Evolutionary conservation across 2,113 vertebrate species (phyloP), one percentile per base, ranked within the genome.

Genomic region (Podiceps cristatus): DNA sequence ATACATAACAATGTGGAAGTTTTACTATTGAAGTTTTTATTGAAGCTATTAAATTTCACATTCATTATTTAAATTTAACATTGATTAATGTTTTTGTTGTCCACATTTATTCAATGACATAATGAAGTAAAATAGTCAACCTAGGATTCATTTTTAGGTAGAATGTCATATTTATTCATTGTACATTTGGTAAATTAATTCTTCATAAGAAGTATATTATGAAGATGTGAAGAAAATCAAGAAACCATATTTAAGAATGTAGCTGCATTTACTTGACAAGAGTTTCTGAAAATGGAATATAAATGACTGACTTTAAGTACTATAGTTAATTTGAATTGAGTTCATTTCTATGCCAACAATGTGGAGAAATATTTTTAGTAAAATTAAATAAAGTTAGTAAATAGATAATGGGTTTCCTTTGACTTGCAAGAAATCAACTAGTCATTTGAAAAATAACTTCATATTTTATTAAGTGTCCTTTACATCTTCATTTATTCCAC

Each of bases 401-500:
- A 96, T 58, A 94, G 17, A 71, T 85, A 93, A 76, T 52, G 50
- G 15, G 4, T 73, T 96, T 96, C 53, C 23, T 4, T 75, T 86
- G 45, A 68, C 56, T 88, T 94, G 31, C 58, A 97, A 85, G 73
- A 96, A 90, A 49, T 91, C 49, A 81, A 84, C 53, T 87, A 95
- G 28, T 63, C 75, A 78, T 2, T n/a, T 92, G 87, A 95, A 96
- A 97, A 98, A 95, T 69, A 86, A 86, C 45, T 84, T 95, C 7
- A 15, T 86, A 47, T 96, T 94, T 96, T 96, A 94, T 47, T 86
- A 37, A 59, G 13, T 76, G 66, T 85, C 42, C 60, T 86, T 92
- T 91, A 66, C n/a, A 74, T 92, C 92, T 95, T 97, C 88, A 92
- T 97, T 97, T 96, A 80, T 93, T 96, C 95, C 27, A 92, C 55